Base-by-base conservation (phyloP, 2,888 invertebrate species). In the Pyrocoelia pectoralis region DNA sequence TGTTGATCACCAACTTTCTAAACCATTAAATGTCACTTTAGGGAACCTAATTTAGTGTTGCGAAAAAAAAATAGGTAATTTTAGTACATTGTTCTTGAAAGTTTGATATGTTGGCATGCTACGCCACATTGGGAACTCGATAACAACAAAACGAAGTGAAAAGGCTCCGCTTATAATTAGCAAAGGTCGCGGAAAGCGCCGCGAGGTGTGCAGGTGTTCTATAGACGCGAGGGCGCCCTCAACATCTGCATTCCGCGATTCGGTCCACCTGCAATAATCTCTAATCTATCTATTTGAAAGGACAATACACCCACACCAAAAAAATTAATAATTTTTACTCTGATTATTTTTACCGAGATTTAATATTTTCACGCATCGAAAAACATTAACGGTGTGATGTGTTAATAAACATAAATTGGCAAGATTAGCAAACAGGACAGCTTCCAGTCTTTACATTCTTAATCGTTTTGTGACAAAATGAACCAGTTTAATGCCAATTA, bases 151-250 rank as follows among this genome's bases (percentile, higher is more conserved):
- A 66, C 61, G 67, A 68, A 71, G 71, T 72, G 74, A 76, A 76
- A 75, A 74, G 73, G 68, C 68, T 70, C 74, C 73, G 75, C 70
- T 77, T 75, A 75, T 77, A 77, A 79, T 79, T 79, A 79, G 79
- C 78, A 79, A 79, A 79, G 79, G 79, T 79, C 79, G 78, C 74
- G 71, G 70, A 74, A 73, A 77, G 73, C 72, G 79, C 79, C 80
- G 76, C 78, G 77, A 79, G 79, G 77, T 78, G 74, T 79, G 79
- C 79, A 79, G 79, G 79, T 79, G 79, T 79, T 72, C 78, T 70
- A 63, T 73, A 78, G 77, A 79, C 78, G 76, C 73, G 69, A 68
- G 73, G 78, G 78, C 78, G 78, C 78, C 77, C 74, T 75, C 66
- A 58, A 68, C 72, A 74, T 77, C 78, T 76, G 77, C 77, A 78